Evolutionary conservation across 2,888 invertebrate species (phyloP).

Genomic region (Hemicrepidius hirtus): DNA sequence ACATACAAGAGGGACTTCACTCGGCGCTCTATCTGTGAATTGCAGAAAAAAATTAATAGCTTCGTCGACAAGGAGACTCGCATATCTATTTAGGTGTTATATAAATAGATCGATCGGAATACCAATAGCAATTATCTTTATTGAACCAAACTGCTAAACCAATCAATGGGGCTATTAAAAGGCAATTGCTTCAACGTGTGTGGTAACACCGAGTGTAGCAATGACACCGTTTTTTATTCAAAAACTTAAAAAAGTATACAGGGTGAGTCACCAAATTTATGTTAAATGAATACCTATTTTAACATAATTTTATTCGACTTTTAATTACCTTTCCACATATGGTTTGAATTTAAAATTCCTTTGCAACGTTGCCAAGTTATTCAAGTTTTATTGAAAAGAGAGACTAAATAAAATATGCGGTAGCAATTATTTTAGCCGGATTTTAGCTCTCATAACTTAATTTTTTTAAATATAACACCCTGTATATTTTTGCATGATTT

Average conservation of each 20-base stretch:
- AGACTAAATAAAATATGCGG: too few relatives aligned
- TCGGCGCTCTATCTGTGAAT: conserved; percentile 78
- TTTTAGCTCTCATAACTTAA: too few relatives aligned
- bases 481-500: too few relatives aligned
- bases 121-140: conserved; percentile 31
- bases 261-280: too few relatives aligned
- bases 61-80: conserved; percentile 17
- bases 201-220: conserved; percentile 2
- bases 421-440: too few relatives aligned
- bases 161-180: conserved; percentile 13
- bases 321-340: too few relatives aligned
- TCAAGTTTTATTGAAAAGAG: too few relatives aligned
- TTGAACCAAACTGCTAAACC: conserved; percentile 24
- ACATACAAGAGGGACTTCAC: conserved; percentile 78
- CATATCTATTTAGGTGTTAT: conserved; percentile 22
- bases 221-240: not conserved
- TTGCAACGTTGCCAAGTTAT: too few relatives aligned
- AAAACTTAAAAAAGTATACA: not conserved
- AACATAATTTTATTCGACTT: too few relatives aligned
- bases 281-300: too few relatives aligned
- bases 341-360: too few relatives aligned
- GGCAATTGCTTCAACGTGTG: conserved; percentile 12
- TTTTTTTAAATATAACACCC: too few relatives aligned
- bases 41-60: conserved; percentile 23
- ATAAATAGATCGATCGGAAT: conserved; percentile 30